Percentiles rank a stretch among this genome's conserved stretches.
Evolutionary conservation across 1,140 invertebrate species (phyloP).

Genomic region (Orchestia grillus): DNA sequence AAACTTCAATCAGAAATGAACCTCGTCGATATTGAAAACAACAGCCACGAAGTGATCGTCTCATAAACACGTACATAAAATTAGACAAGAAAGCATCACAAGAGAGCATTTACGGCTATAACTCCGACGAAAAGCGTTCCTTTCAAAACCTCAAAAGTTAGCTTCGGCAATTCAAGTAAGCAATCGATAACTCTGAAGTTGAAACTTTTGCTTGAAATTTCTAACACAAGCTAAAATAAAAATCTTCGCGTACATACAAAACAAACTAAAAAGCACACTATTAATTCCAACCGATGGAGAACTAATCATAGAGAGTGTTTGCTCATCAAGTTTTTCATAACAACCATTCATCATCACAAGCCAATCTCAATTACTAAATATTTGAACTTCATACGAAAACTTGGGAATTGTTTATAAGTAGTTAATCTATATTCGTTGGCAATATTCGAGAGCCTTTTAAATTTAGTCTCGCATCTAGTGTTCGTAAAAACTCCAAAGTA

Average conservation of each 20-base stretch:
- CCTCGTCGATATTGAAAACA: background rate
- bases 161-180: background rate
- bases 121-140: background rate
- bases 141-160: background rate
- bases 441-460: background rate
- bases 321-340: background rate
- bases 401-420: background rate
- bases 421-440: background rate
- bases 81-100: background rate
- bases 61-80: background rate
- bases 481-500: background rate
- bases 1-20: background rate
- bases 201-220: background rate
- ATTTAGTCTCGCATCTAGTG: background rate
- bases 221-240: background rate
- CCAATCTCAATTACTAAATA: background rate
- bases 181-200: background rate
- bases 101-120: background rate
- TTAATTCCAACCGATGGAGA: background rate
- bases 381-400: background rate
- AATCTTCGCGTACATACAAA: background rate
- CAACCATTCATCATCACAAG: background rate
- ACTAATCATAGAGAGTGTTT: background rate
- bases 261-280: background rate
- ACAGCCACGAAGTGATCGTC: background rate